Evolutionary conservation across 2,113 vertebrate genomes (phyloP), one percentile per base, ranked within the genome.

Genomic region (Cheirogaleus medius): DNA sequence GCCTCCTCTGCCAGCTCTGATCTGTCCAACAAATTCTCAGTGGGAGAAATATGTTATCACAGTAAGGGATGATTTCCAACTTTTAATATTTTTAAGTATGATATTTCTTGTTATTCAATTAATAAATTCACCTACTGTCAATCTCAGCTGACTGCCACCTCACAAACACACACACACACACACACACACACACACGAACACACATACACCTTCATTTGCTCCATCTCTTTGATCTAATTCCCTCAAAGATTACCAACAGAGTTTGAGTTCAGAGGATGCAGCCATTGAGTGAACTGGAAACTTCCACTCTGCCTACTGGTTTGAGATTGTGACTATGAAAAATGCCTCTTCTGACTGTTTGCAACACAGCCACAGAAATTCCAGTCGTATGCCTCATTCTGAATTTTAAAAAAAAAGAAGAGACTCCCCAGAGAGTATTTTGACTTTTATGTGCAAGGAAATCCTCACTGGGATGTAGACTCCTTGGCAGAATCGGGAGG

Each of bases 21-120:
- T 5, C 81, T 29, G 44, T 44, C 21, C 73, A 77, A 27, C 0
- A 0, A 47, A 37, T 56, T 49, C 27, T 87, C 29, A 3, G 34
- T 74, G 90, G 63, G 20, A 5, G 23, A 15, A 88, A 81, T 14
- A 7, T 56, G 4, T 93, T 90, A 80, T 81, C 10, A 27, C 37
- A 13, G 8, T 71, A 63, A 94, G 63, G 64, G 34, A 44, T 69
- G 21, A 68, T 63, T 91, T 60, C 18, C 37, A 32, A 64, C 56
- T 71, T 96, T 90, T 37, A 81, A 0, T 60, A 44, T 42, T 63
- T 86, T 97, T 63, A 64, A 93, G 17, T 76, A 10, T 0, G 0
- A 8, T 34, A n/a, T 73, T 96, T 90, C 90, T 66, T 82, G 56
- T 68, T 95, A 29, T 39, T 94, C 90, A 80, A 82, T 91, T 42